These are phyloP conservation scores for Amphilophus citrinellus DNA, from an alignment of 2,113 vertebrate species.

Conservation along the genomic window DNA sequence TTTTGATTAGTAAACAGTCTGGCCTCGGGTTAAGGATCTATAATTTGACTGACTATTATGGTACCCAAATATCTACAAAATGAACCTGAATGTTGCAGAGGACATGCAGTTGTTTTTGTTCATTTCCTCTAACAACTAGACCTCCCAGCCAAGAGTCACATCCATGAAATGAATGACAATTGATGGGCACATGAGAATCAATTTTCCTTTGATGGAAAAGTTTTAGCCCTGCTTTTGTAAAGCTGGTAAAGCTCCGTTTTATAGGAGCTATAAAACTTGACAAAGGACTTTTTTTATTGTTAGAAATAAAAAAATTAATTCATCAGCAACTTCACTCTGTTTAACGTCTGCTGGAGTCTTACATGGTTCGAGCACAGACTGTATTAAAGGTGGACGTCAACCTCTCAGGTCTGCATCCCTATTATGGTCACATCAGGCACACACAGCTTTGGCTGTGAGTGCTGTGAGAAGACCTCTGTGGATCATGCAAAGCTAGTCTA, in stretches of 20 bases:
- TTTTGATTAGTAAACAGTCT: neutral
- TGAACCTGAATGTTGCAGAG: neutral
- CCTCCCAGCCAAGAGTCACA: neutral
- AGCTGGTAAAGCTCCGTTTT: neutral
- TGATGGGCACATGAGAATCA: neutral
- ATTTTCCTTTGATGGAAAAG: neutral
- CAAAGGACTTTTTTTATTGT: neutral
- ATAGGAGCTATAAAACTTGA: neutral
- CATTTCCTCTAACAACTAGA: neutral
- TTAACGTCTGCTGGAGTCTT: too few species aligned
- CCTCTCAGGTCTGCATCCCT: too few species aligned
- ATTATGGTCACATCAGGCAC: too few species aligned
- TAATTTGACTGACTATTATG: neutral
- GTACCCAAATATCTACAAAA: constrained; percentile 3
- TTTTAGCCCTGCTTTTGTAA: neutral
- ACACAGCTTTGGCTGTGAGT: too few species aligned
- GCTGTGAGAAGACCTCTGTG: too few species aligned
- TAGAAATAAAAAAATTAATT: too few species aligned
- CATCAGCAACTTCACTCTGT: too few species aligned
- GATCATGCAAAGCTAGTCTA: too few species aligned
- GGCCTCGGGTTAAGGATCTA: too few species aligned
- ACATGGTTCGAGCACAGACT: neutral
- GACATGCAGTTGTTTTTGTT: neutral
- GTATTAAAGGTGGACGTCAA: neutral
- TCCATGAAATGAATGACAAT: neutral